phyloP scores from a whole-genome alignment of 2,888 invertebrate genomes.

The Strigamia transsilvanica region DNA sequence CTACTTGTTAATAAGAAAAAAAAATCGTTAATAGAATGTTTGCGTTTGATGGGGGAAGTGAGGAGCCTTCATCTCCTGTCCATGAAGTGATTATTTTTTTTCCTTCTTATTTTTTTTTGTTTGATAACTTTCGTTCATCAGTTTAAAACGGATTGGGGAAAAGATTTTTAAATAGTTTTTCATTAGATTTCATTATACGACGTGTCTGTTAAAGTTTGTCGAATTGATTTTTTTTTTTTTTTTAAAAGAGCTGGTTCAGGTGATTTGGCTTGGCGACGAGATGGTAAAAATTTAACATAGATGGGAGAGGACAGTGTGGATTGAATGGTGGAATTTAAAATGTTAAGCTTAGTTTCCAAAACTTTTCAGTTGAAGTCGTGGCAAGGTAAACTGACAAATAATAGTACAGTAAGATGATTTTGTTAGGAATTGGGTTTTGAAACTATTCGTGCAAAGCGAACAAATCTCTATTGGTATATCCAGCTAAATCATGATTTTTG shows the following conservation, averaged over 20 bases:
- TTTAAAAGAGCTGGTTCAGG: neutral
- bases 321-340: no score
- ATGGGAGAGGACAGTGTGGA: neutral
- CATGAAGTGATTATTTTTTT: constrained; percentile 26
- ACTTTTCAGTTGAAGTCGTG: no score
- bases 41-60: constrained; percentile 16
- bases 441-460: no score
- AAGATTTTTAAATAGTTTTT: constrained; percentile 2
- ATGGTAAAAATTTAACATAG: neutral
- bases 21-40: constrained; percentile 23
- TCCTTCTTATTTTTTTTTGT: neutral
- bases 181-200: constrained; percentile 8
- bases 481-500: no score
- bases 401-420: no score
- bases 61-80: constrained; percentile 27
- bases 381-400: no score
- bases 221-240: neutral
- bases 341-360: no score
- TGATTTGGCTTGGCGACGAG: neutral
- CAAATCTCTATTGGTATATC: no score
- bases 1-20: constrained; percentile 3
- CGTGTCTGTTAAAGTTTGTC: neutral
- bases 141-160: neutral
- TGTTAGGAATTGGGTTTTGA: no score
- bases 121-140: neutral